Conservation (phyloP, 2,797 vertebrate genomes). For the Bovichtus variegatus region DNA sequence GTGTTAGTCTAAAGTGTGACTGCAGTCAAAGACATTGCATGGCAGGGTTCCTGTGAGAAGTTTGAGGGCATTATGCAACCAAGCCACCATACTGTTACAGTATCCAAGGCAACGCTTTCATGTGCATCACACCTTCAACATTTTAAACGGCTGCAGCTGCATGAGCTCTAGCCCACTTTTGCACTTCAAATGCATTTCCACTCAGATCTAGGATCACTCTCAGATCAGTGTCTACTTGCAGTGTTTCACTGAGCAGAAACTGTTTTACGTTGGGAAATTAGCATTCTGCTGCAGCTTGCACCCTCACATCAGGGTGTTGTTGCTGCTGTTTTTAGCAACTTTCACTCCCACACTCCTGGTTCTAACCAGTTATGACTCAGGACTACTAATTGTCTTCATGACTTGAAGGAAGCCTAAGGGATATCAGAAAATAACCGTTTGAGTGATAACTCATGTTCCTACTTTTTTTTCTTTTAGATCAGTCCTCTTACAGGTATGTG, state of each 20-base stretch:
- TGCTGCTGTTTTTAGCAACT: conserved; percentile 77
- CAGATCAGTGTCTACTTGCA: conserved; percentile 32
- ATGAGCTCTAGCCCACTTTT: conserved; percentile 20
- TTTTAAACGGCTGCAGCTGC: conserved; percentile 15
- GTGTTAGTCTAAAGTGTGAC: conserved; percentile 9
- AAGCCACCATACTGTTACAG: conserved; percentile 37
- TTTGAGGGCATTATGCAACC: conserved; percentile 49
- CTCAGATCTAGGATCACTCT: conserved; percentile 4
- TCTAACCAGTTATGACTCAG: conserved; percentile 75
- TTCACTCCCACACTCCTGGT: conserved; percentile 76
- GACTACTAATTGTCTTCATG: conserved; percentile 78
- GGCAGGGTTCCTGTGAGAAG: conserved; percentile 15
- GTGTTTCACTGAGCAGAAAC: conserved; percentile 40
- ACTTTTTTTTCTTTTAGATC: conserved; percentile 43
- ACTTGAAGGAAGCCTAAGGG: conserved; percentile 63
- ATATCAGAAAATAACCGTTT: conserved; percentile 71
- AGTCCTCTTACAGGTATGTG: conserved; percentile 29
- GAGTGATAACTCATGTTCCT: conserved; percentile 65
- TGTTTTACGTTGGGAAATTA: conserved; percentile 52
- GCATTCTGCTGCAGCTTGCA: conserved; percentile 68
- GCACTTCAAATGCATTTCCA: conserved; percentile 47
- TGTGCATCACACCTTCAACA: conserved; percentile 14
- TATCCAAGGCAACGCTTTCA: conserved; percentile 48
- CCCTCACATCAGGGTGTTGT: conserved; percentile 73
- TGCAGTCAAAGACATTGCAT: conserved; percentile 27